Evolutionary conservation across 2,113 vertebrate genomes (phyloP).

Genomic region (Xiphorhynchus elegans): DNA sequence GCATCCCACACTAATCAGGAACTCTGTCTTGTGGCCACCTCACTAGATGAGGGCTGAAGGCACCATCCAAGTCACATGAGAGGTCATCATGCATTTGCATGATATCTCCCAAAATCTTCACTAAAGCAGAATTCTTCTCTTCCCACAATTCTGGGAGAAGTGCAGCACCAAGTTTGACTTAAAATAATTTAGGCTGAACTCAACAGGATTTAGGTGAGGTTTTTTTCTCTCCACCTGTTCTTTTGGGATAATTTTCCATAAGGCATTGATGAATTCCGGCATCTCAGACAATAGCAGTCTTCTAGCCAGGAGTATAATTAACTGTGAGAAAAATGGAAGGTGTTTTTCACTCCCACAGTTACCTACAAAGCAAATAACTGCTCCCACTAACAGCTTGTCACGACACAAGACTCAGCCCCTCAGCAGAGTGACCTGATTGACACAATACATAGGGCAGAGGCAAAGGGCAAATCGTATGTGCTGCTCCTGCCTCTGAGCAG

Average conservation of each 20-base stretch:
- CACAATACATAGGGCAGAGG: fast-evolving
- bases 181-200: background rate
- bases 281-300: background rate
- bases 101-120: background rate
- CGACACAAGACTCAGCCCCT: background rate
- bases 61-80: background rate
- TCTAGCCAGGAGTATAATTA: background rate
- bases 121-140: background rate
- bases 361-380: background rate
- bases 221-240: background rate
- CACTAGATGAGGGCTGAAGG: background rate
- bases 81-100: fast-evolving
- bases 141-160: background rate
- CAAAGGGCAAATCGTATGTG: background rate
- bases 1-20: background rate
- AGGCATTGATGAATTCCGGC: background rate
- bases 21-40: background rate
- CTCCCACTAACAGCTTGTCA: background rate
- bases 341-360: background rate
- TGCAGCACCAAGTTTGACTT: background rate
- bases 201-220: background rate
- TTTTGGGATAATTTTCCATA: background rate
- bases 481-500: background rate
- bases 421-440: background rate
- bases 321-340: background rate